Evolutionary conservation across 2,797 vertebrate genomes (phyloP), one percentile per base, ranked within the genome.

Genomic region (Mormyrops attenuatus): DNA sequence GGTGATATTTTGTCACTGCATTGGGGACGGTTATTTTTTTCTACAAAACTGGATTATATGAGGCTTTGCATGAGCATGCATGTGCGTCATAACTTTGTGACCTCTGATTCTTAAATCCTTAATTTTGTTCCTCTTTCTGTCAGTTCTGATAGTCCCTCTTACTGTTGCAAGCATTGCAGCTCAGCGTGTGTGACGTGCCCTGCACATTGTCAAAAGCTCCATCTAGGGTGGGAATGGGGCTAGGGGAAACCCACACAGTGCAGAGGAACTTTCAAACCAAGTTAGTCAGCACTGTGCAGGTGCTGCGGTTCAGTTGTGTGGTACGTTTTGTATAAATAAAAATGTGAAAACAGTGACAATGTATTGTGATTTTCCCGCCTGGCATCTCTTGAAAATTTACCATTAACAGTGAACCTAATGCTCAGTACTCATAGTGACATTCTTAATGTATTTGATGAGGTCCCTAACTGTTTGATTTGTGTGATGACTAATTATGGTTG

Each of bases 21-120:
- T 87, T 41, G 20, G 22, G 8, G 15, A 3, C 22, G 73, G 89
- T 89, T 49, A 47, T 60, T 63, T 20, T 9, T 22, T 52, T 52
- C 50, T 52, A 52, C 50, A 52, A 52, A 52, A 52, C 50, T 52
- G 50, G n/a, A 44, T 89, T 80, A 55, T 53, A 8, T 87, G 57
- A n/a, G 20, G 69, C 57, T 53, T 38, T 90, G 15, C 20, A 60
- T 87, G 22, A 89, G 88, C 88, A 38, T 60, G 85, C 88, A 85
- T 88, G 89, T 90, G 90, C 90, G 89, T 90, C 85, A 88, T 82
- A 86, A 89, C 22, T 52, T 84, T 73, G 85, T 38, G 66, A 9
- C 38, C 26, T 38, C 6, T 87, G 44, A 22, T 57, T 63, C 85
- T 88, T 38, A 88, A 85, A 49, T 66, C 55, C 57, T 3, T 11